Evolutionary conservation across 35 echinoderm and acorn worm genomes (phyloP).

Genomic region (Heliocidaris erythrogramma): DNA sequence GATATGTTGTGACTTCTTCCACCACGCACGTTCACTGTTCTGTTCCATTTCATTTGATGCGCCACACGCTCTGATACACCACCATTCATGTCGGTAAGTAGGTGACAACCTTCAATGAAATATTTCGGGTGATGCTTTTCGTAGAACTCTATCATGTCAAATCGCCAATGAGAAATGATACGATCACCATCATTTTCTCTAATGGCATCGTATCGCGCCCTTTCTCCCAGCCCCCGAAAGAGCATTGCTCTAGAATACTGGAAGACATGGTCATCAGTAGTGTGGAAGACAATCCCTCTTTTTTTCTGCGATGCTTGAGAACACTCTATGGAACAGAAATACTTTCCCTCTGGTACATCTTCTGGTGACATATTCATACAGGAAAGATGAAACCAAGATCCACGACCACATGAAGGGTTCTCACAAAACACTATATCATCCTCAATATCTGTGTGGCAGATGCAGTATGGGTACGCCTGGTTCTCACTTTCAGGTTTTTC

Average conservation of each 20-base stretch:
- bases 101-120: not conserved
- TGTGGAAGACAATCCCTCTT: not conserved
- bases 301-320: not conserved
- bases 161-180: too few species aligned
- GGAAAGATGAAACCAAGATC: constrained; percentile 13
- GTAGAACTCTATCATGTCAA: not conserved
- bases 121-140: not conserved
- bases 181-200: constrained; percentile 20
- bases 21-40: constrained; percentile 16
- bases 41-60: constrained; percentile 1
- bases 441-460: not conserved
- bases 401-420: not conserved
- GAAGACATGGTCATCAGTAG: constrained; percentile 14
- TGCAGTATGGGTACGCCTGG: not conserved
- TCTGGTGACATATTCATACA: not conserved
- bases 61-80: not conserved
- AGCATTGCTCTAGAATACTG: not conserved
- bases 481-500: not conserved
- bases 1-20: constrained; percentile 20
- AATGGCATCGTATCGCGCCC: not conserved
- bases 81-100: not conserved
- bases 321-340: not conserved
- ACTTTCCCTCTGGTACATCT: constrained; percentile 10
- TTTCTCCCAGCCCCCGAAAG: not conserved
- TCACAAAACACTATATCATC: constrained; percentile 20